Evolutionary conservation across 2,888 invertebrate species (phyloP).

Genomic region (Drosophila lacicola): DNA sequence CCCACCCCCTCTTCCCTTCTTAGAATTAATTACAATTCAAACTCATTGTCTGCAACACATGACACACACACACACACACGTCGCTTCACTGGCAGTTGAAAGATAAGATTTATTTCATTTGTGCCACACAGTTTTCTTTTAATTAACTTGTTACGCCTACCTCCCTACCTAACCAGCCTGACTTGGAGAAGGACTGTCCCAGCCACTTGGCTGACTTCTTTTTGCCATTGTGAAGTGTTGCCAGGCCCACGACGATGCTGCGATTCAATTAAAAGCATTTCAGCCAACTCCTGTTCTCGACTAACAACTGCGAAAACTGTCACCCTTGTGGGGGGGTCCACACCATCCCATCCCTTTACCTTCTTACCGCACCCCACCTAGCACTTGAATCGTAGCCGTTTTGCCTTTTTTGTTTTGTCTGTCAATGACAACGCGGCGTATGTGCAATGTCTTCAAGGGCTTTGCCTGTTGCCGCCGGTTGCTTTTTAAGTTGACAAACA

Average conservation of each 20-base stretch:
- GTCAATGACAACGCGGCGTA: constrained; percentile 74
- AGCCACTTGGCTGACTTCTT: constrained; percentile 15
- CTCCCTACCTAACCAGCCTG: background rate
- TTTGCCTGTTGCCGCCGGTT: constrained; percentile 59
- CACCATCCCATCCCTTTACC: background rate
- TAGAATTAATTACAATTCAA: constrained; percentile 73
- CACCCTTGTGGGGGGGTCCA: too few relatives aligned
- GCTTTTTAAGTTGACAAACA: constrained; percentile 80
- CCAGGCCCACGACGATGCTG: constrained; percentile 54
- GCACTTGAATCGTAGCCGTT: constrained; percentile 29
- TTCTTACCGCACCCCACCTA: background rate
- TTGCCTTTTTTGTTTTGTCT: constrained; percentile 39
- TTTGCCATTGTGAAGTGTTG: constrained; percentile 71
- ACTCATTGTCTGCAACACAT: constrained; percentile 55
- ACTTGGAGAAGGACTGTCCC: background rate
- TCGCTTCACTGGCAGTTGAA: constrained; percentile 9
- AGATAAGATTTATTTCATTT: constrained; percentile 74
- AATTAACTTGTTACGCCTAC: constrained; percentile 72
- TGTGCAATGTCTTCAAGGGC: constrained; percentile 65
- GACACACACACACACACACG: constrained; percentile 24
- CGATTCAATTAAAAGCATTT: constrained; percentile 78
- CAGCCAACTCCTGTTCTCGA: constrained; percentile 19
- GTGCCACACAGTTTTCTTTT: constrained; percentile 77
- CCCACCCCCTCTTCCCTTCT: background rate
- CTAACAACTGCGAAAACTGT: constrained; percentile 9